phyloP scores from a whole-genome alignment of 2,888 invertebrate species.

The Meganola albula region DNA sequence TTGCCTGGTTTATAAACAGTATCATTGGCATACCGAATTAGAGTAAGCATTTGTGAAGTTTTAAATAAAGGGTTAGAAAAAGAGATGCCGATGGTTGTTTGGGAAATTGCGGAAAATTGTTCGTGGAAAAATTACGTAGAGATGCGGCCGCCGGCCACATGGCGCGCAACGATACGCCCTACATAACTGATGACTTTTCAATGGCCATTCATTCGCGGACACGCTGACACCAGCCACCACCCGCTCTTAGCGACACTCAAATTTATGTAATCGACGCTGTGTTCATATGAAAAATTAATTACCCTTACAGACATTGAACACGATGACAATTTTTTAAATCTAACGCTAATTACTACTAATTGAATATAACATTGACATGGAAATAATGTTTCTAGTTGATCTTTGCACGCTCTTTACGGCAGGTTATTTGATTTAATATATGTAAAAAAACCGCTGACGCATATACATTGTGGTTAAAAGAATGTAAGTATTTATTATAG shows the following conservation, averaged over 20 bases:
- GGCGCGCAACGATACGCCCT: conserved; percentile 68
- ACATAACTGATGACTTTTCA: conserved; percentile 76
- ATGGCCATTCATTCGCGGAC: conserved; percentile 71
- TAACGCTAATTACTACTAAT: no score
- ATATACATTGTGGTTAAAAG: no score
- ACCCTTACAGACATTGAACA: no score
- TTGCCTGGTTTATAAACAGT: no score
- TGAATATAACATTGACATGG: no score
- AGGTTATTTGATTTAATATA: no score
- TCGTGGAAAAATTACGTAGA: conserved; percentile 65
- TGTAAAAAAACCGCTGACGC: no score
- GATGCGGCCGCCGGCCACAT: conserved; percentile 57
- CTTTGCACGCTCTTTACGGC: no score
- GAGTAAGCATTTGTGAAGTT: conserved; percentile 42
- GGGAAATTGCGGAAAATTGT: conserved; percentile 63
- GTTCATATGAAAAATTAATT: conserved; percentile 42
- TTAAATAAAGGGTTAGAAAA: conserved; percentile 53
- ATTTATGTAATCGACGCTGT: conserved; percentile 44
- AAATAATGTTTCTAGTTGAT: no score
- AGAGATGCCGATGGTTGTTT: conserved; percentile 51
- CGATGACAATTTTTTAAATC: no score
- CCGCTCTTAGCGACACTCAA: conserved; percentile 39
- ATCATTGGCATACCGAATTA: no score
- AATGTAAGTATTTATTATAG: no score
- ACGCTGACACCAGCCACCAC: conserved; percentile 35